Evolutionary conservation across 2,888 invertebrate genomes (phyloP).

Genomic region (Caradrina kadenii): DNA sequence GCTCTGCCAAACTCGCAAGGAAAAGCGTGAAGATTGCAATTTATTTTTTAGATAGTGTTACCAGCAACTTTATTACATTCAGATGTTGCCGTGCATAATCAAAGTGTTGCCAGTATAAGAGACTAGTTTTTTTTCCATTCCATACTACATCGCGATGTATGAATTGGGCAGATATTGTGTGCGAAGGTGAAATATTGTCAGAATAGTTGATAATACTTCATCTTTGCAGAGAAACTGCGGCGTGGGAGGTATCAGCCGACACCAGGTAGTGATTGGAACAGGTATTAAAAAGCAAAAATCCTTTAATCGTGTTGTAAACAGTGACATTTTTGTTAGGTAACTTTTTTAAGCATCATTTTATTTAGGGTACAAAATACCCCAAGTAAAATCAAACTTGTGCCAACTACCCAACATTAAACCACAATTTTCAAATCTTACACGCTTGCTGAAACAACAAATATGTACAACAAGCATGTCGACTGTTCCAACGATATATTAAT

Average conservation of each 20-base stretch:
- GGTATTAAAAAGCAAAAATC: background rate
- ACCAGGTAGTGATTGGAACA: slow-evolving; percentile 24
- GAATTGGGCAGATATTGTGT: slow-evolving; percentile 63
- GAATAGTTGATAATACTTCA: slow-evolving; percentile 50
- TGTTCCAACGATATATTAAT: too few relatives aligned
- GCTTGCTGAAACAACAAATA: too few relatives aligned
- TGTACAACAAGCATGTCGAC: too few relatives aligned
- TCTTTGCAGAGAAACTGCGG: slow-evolving; percentile 59
- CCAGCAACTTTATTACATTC: slow-evolving; percentile 25
- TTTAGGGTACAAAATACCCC: background rate
- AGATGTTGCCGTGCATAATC: slow-evolving; percentile 24
- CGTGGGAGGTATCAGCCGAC: slow-evolving; percentile 46
- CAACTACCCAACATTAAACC: background rate
- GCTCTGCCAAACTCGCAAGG: slow-evolving; percentile 59
- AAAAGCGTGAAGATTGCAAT: slow-evolving; percentile 47
- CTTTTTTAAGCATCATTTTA: background rate
- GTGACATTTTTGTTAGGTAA: background rate
- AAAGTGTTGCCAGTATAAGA: slow-evolving; percentile 53
- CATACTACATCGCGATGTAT: slow-evolving; percentile 65
- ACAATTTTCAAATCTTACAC: background rate
- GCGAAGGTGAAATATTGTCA: slow-evolving; percentile 53
- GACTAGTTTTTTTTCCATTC: slow-evolving; percentile 56
- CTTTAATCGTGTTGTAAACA: too few relatives aligned
- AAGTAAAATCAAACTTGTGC: background rate
- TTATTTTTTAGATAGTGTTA: slow-evolving; percentile 10